Conservation (phyloP, 2,888 invertebrate genomes). For the Nomada hirtipes region DNA sequence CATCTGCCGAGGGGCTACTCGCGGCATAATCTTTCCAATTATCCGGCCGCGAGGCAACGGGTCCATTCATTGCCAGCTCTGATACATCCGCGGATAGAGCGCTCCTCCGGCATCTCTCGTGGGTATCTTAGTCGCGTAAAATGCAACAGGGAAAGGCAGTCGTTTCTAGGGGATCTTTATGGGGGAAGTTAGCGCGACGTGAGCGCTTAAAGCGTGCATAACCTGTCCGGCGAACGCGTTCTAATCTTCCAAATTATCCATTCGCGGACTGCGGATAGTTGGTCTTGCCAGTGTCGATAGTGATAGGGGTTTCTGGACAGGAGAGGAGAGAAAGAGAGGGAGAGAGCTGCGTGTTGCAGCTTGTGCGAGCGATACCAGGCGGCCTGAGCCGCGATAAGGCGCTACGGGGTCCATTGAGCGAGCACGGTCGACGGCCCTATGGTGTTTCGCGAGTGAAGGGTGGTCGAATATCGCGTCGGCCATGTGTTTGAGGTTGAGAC, state of each 20-base stretch:
- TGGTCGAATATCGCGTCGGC: conserved; percentile 50
- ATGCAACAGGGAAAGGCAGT: conserved; percentile 25
- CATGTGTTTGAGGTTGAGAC: conserved; percentile 51
- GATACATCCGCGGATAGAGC: conserved; percentile 61
- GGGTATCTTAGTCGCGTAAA: conserved; percentile 53
- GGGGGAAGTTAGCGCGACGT: conserved; percentile 44
- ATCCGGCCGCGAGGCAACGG: conserved; percentile 61
- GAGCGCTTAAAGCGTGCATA: conserved; percentile 61
- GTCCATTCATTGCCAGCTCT: conserved; percentile 59
- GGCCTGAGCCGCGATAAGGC: background rate
- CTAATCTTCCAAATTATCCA: conserved; percentile 69
- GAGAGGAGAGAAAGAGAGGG: background rate
- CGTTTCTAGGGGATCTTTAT: conserved; percentile 56
- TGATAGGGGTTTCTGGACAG: background rate
- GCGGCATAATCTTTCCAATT: conserved; percentile 71
- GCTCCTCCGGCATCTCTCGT: conserved; percentile 1
- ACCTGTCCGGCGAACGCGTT: conserved; percentile 46
- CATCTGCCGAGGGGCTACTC: conserved; percentile 38
- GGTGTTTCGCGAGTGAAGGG: conserved; percentile 24
- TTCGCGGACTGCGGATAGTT: conserved; percentile 44
- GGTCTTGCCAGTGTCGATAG: conserved; percentile 51
- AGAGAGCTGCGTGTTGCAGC: background rate
- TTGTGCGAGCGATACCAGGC: conserved; percentile 5
- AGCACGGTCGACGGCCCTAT: conserved; percentile 50
- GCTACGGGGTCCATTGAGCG: conserved; percentile 46